These are phyloP conservation scores for Mycetomoellerius zeteki DNA, from an alignment of 1,140 invertebrate species.

Conservation along the genomic window DNA sequence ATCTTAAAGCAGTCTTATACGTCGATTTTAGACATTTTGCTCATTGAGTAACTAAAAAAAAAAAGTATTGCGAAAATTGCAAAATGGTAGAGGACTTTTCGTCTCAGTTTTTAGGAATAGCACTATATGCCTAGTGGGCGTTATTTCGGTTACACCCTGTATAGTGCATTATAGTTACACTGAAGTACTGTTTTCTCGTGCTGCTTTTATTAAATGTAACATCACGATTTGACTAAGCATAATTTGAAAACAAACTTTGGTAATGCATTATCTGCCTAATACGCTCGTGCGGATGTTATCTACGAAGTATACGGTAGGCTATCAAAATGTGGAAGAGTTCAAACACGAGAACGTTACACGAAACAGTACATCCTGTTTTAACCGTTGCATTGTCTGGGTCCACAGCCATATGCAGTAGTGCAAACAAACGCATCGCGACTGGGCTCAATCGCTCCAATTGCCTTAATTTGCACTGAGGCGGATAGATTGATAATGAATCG, in stretches of 20 bases:
- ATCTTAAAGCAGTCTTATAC: too few relatives aligned
- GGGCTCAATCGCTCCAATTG: conserved; percentile 77
- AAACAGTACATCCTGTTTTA: conserved; percentile 20
- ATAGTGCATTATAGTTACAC: neutral
- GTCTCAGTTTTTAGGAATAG: too few relatives aligned
- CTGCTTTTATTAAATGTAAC: conserved; percentile 4
- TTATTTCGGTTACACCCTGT: too few relatives aligned
- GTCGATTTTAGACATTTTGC: too few relatives aligned
- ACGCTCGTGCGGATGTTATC: conserved; percentile 12
- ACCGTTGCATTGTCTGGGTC: conserved; percentile 12
- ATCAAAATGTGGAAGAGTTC: conserved; percentile 21
- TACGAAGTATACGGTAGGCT: conserved; percentile 23
- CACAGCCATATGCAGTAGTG: conserved; percentile 50
- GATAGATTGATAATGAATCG: conserved; percentile 79
- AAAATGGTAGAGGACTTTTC: too few relatives aligned
- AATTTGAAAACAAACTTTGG: conserved; percentile 52
- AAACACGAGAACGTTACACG: conserved; percentile 28
- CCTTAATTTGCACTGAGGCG: conserved; percentile 77
- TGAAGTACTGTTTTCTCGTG: neutral
- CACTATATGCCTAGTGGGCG: too few relatives aligned
- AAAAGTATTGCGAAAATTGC: too few relatives aligned
- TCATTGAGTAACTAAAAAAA: too few relatives aligned
- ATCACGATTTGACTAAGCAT: neutral
- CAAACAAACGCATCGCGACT: conserved; percentile 32
- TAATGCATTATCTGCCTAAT: conserved; percentile 45